These are phyloP conservation scores for Polyommatus iphigenia DNA, from an alignment of 2,888 invertebrate genomes.

Conservation along the genomic window DNA sequence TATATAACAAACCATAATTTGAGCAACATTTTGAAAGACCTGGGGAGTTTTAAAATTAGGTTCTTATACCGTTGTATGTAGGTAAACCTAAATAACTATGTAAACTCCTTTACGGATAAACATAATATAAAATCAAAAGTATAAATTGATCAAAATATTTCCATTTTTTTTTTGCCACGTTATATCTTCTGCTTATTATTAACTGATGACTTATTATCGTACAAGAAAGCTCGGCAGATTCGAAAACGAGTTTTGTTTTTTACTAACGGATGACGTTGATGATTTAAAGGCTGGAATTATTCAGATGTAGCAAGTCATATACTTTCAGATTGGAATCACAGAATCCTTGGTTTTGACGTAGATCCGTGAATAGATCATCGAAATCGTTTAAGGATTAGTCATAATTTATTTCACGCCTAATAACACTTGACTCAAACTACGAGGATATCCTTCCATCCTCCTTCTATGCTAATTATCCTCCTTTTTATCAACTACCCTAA, in stretches of 20 bases:
- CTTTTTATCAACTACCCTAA: not conserved
- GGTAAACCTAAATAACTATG: no score
- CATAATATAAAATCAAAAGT: not conserved
- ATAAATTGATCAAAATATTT: not conserved
- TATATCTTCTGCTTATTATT: not conserved
- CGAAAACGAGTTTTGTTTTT: not conserved
- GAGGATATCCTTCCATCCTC: constrained; percentile 8
- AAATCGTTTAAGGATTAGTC: constrained; percentile 26
- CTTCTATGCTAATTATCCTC: not conserved
- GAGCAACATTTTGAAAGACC: no score
- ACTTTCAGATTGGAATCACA: not conserved
- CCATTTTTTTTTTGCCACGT: not conserved
- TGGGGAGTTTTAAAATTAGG: no score
- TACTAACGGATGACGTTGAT: not conserved
- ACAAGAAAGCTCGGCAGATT: not conserved
- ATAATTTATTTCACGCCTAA: constrained; percentile 20
- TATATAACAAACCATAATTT: no score
- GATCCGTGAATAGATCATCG: constrained; percentile 25
- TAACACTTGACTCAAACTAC: constrained; percentile 5
- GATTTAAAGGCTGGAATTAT: not conserved
- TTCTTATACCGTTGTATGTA: no score
- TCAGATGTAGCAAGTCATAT: not conserved
- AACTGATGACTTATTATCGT: not conserved
- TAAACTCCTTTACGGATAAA: not conserved
- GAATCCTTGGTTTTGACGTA: constrained; percentile 10